Conservation (phyloP, 2,797 vertebrate species). For the Xenopus petersii region DNA sequence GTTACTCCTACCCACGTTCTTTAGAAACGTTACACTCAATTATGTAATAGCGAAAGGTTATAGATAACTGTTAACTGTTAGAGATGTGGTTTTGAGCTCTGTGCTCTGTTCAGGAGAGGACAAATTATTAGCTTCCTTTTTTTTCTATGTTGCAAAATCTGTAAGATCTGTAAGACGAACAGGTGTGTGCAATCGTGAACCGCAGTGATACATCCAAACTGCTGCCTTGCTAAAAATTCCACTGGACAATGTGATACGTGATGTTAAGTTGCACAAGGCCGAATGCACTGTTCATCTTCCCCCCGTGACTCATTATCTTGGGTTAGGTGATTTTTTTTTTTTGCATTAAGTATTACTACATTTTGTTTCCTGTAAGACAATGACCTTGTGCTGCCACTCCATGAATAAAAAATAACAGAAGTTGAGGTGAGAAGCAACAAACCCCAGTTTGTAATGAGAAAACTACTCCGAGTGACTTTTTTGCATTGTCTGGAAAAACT, state of each 20-base stretch:
- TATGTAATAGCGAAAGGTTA: conserved; percentile 73
- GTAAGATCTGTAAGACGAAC: conserved; percentile 69
- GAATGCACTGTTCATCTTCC: conserved; percentile 69
- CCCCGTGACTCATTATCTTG: conserved; percentile 75
- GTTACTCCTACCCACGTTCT: conserved; percentile 75
- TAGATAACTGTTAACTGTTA: conserved; percentile 81
- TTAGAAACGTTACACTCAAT: conserved; percentile 76
- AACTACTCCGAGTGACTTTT: no score
- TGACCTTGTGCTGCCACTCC: conserved; percentile 27
- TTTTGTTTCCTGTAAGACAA: conserved; percentile 57
- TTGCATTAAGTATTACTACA: conserved; percentile 55
- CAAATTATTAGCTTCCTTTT: conserved; percentile 73
- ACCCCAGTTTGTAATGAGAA: no score
- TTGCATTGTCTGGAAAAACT: no score
- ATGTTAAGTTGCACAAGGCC: conserved; percentile 80
- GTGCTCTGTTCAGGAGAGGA: conserved; percentile 70
- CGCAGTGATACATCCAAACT: conserved; percentile 75
- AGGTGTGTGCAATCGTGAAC: conserved; percentile 82
- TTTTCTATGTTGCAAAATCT: conserved; percentile 75
- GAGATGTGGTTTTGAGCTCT: conserved; percentile 78
- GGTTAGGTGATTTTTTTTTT: conserved; percentile 71
- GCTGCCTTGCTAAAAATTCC: conserved; percentile 76
- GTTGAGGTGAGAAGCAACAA: no score
- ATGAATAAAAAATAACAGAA: no score
- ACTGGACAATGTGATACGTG: conserved; percentile 68